Base-by-base conservation (phyloP, 2,797 vertebrate species). In the Amniataba percoides region DNA sequence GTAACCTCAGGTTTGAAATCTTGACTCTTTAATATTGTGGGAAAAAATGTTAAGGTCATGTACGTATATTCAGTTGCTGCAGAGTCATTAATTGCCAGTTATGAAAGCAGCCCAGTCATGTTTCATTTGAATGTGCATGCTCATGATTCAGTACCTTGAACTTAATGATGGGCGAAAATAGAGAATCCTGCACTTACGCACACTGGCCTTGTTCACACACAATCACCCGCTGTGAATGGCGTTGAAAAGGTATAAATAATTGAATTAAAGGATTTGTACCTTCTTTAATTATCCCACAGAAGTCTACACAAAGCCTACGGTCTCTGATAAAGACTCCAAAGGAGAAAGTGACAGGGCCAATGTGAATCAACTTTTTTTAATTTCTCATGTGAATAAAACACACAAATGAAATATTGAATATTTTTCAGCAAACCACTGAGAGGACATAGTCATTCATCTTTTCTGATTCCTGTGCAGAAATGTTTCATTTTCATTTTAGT, bases 71-170 rank as follows among this genome's bases (percentile, higher is more conserved):
- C 36, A 81, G 18, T 27, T 11, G n/a, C 60, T 36, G 40, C 70
- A 69, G 65, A 64, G 56, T 40, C 66, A 80, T 72, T 53, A 49
- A 58, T 82, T 76, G 84, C 16, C 45, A 7, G 14, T 27, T 65
- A 60, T 68, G 14, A 63, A 78, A 75, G 19, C 36, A 56, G 27
- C 57, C 39, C 4, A 14, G 9, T 46, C 36, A 61, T 66, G 73
- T 51, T 77, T 56, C 39, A 66, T 71, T 55, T 64, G 25, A 71
- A 64, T 49, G 56, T 53, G n/a, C 21, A 34, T 46, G 40, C 65
- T 78, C 40, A 55, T 18, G 3, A 65, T 25, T 46, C 45, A 70
- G 31, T 58, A 36, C 5, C 34, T 53, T 58, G 27, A 49, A 62
- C 36, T 56, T 23, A 21, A 39, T 73, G 48, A 43, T 51, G 12